Conservation (phyloP, 2,113 vertebrate species). For the Phalacrocorax brasilianus region DNA sequence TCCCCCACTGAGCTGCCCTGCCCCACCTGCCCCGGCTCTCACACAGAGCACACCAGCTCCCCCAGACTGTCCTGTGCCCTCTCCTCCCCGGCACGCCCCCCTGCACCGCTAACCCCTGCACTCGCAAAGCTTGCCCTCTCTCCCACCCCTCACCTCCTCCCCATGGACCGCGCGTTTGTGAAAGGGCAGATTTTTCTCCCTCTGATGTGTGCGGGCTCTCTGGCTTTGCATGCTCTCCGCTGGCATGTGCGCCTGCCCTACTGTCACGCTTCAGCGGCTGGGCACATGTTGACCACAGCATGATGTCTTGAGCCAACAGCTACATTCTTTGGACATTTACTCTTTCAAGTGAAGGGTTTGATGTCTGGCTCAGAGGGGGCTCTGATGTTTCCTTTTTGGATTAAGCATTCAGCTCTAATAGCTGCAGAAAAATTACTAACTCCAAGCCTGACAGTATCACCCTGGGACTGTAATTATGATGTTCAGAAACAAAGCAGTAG, state of each 20-base stretch:
- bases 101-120: neutral
- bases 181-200: neutral
- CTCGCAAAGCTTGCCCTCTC: neutral
- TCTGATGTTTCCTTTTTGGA: neutral
- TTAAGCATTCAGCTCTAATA: neutral
- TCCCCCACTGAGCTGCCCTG: neutral
- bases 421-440: neutral
- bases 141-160: neutral
- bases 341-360: neutral
- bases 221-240: neutral
- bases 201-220: rapidly evolving
- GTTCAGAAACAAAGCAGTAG: slow-evolving; percentile 13
- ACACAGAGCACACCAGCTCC: neutral
- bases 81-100: neutral
- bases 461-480: neutral
- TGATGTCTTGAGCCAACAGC: neutral
- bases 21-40: neutral
- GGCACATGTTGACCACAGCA: neutral
- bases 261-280: rapidly evolving
- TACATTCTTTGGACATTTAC: neutral
- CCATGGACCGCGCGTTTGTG: neutral
- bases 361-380: neutral
- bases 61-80: neutral
- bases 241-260: neutral
- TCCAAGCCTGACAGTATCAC: neutral